Base-by-base conservation (phyloP, 2,888 invertebrate genomes). In the Perdita meconis region DNA sequence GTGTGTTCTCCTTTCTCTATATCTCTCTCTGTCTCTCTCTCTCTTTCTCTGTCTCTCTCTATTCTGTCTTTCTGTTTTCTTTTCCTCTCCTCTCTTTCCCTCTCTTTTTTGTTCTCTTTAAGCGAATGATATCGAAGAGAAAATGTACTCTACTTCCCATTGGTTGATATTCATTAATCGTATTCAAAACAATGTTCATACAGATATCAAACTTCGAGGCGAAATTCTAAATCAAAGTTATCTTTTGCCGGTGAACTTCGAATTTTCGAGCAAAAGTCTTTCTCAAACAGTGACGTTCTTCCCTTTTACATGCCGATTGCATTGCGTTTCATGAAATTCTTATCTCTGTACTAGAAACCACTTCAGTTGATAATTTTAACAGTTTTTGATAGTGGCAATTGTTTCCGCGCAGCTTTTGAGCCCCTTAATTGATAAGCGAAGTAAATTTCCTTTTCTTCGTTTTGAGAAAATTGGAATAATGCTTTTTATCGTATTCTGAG, bases 121-220 rank as follows among this genome's bases (percentile, higher is more conserved):
- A 67, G 22, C 44, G 50, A 74, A 44, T 47, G 61, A 67, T 61
- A 67, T 16, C 2, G 36, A 56, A 56, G 38, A 53, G 36, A 70
- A 68, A 56, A 64, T 24, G 56, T 64, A 59, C 74, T n/a, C n/a
- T 57, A 50, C 65, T 73, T 75, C 75, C 75, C 75, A 75, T 73
- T 74, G 75, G 65, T 75, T 64, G 16, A 30, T 40, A 72, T 44
- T 57, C 44, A 36, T 56, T 30, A 60, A 22, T 66, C 44, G 50
- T 44, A 70, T 38, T 69, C 36, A 55, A 36, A 36, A 34, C n/a
- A 5, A 19, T 8, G 12, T 19, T 30, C 24, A 44, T 34, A 47
- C 34, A 34, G 19, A 24, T 51, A n/a, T 40, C 36, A 65, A 65
- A 22, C 51, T 22, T 38, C 26, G 26, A 12, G 19, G 1, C 53